A percentile compares a stretch with the other conserved stretches of the same genome.
These are phyloP conservation scores for Datnioides undecimradiatus DNA, from an alignment of 2,113 vertebrate genomes.

Conservation along the genomic window DNA sequence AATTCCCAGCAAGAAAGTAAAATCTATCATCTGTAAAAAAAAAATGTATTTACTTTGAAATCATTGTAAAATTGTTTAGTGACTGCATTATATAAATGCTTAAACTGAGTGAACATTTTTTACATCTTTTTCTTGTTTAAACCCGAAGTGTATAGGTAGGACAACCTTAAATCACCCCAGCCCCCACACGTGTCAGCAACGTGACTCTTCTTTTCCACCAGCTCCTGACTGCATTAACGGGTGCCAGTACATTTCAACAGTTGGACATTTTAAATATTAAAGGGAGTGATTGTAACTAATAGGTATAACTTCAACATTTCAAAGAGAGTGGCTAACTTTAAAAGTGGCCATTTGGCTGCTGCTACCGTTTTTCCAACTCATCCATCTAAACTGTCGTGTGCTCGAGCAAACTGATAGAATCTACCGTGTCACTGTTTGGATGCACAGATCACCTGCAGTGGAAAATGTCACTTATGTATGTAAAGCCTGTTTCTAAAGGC, in stretches of 20 bases:
- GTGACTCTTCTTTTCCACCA: slow-evolving; percentile 37
- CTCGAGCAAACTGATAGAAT: slow-evolving; percentile 45
- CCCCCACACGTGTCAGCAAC: slow-evolving; percentile 14
- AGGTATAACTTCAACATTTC: slow-evolving; percentile 52
- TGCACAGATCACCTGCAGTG: slow-evolving; percentile 54
- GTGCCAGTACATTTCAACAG: slow-evolving; percentile 57
- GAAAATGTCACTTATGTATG: slow-evolving; percentile 67
- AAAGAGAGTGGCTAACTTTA: slow-evolving; percentile 35
- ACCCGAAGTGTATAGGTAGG: background rate
- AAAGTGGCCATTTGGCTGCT: slow-evolving; percentile 52
- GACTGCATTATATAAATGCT: background rate
- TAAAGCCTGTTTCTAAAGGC: background rate
- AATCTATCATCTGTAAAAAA: background rate
- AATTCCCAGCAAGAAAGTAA: too few species aligned
- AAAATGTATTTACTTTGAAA: too few species aligned
- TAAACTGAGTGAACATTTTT: background rate
- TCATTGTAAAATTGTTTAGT: background rate
- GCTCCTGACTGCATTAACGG: slow-evolving; percentile 23
- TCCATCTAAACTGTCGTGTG: slow-evolving; percentile 54
- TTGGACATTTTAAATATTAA: slow-evolving; percentile 77
- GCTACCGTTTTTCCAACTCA: slow-evolving; percentile 54
- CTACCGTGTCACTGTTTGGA: slow-evolving; percentile 55
- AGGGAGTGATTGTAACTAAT: slow-evolving; percentile 55
- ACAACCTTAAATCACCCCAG: slow-evolving; percentile 32
- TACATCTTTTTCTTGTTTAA: background rate